These are phyloP conservation scores for Meloidogyne exigua DNA, from an alignment of 1,140 invertebrate genomes.

Conservation along the genomic window DNA sequence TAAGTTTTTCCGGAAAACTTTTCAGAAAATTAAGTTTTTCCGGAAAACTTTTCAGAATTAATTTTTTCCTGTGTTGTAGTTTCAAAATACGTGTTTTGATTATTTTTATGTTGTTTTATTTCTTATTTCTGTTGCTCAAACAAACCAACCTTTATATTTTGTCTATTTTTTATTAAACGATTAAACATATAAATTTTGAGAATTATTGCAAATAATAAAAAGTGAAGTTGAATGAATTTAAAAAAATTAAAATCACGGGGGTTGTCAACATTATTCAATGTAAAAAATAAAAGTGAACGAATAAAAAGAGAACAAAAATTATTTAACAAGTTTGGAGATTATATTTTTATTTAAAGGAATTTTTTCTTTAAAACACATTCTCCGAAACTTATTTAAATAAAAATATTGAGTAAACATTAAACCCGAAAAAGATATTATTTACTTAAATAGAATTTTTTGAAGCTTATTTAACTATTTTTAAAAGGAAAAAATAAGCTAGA, in stretches of 20 bases:
- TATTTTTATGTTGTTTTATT: neutral
- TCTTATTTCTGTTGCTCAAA: neutral
- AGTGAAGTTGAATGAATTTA: too few species aligned
- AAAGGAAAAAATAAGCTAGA: too few species aligned
- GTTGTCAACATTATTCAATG: neutral
- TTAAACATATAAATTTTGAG: neutral
- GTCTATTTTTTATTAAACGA: neutral
- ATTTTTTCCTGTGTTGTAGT: too few species aligned
- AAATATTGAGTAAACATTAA: neutral
- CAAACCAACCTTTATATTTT: neutral
- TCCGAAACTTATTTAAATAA: neutral
- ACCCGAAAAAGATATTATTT: neutral
- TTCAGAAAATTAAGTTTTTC: neutral
- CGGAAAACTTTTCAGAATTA: neutral
- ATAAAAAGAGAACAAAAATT: neutral
- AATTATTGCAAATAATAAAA: conserved; percentile 5
- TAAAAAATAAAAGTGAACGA: neutral
- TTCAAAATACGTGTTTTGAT: neutral
- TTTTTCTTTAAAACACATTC: too few species aligned
- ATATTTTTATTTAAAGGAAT: too few species aligned
- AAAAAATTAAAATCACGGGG: neutral
- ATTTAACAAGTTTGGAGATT: too few species aligned
- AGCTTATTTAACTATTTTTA: neutral
- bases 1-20: neutral
- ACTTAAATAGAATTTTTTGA: neutral